Conservation (phyloP, 2,888 invertebrate species). For the Brenthis hecate region DNA sequence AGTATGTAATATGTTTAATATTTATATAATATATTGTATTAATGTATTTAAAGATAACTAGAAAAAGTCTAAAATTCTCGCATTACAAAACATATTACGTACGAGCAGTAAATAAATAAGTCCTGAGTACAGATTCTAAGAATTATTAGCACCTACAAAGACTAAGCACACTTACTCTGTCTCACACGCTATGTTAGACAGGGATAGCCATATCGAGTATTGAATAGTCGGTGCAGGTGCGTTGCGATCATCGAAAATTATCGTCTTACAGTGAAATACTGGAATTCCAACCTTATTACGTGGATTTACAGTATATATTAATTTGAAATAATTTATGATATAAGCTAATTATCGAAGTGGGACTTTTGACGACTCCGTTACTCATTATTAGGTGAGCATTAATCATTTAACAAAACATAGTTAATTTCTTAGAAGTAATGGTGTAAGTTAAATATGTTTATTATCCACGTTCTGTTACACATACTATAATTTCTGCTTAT, state of each 20-base stretch:
- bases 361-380: conserved; percentile 62
- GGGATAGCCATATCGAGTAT: conserved; percentile 37
- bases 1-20: too few species aligned
- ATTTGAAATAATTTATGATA: conserved; percentile 15
- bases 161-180: conserved; percentile 46
- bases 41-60: too few species aligned
- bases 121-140: conserved; percentile 53
- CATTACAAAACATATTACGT: conserved; percentile 21
- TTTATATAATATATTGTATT: too few species aligned
- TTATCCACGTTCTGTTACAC: neutral
- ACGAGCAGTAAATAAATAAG: conserved; percentile 40
- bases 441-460: conserved; percentile 11
- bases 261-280: conserved; percentile 26
- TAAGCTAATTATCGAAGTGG: conserved; percentile 53
- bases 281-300: conserved; percentile 35
- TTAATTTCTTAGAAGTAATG: conserved; percentile 42
- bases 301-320: conserved; percentile 20
- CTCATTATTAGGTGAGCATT: conserved; percentile 48
- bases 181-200: conserved; percentile 39
- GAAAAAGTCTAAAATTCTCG: too few species aligned
- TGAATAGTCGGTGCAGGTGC: conserved; percentile 46
- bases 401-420: conserved; percentile 45
- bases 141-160: conserved; percentile 57
- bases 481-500: neutral
- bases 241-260: conserved; percentile 44